phyloP scores from a whole-genome alignment of 2,797 vertebrate genomes.

The Otolemur crassicaudatus region DNA sequence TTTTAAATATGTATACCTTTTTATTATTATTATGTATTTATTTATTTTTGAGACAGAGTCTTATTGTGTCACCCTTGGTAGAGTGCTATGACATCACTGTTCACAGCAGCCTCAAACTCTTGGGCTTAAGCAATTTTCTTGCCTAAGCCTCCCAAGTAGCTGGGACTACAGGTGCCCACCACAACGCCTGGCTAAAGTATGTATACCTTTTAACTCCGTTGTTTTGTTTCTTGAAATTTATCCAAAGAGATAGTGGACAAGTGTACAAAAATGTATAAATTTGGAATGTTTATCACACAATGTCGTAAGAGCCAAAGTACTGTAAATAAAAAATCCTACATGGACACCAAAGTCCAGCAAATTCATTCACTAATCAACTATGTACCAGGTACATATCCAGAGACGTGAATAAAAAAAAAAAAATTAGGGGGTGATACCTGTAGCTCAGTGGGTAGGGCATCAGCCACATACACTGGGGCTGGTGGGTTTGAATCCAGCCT shows the following conservation, averaged over 20 bases:
- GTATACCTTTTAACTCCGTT: not conserved
- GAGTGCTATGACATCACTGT: too few relatives aligned
- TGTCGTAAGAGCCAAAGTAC: constrained; percentile 7
- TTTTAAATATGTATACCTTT: constrained; percentile 3
- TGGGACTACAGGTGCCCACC: too few relatives aligned
- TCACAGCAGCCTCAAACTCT: too few relatives aligned
- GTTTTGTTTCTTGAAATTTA: constrained; percentile 21
- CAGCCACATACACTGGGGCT: too few relatives aligned
- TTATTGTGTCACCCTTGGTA: too few relatives aligned
- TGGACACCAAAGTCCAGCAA: constrained; percentile 10
- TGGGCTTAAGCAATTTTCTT: too few relatives aligned
- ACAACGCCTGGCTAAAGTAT: not conserved
- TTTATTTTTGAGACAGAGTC: too few relatives aligned
- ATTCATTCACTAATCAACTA: constrained; percentile 37
- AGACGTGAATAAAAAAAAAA: not conserved
- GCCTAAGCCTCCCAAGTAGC: too few relatives aligned
- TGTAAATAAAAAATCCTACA: constrained; percentile 44
- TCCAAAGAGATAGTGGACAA: not conserved
- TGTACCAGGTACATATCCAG: not conserved
- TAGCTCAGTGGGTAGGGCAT: too few relatives aligned
- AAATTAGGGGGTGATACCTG: too few relatives aligned
- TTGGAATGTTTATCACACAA: constrained; percentile 5
- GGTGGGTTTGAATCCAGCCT: too few relatives aligned
- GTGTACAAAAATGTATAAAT: not conserved
- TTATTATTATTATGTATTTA: not conserved